phyloP scores from a whole-genome alignment of 1,140 invertebrate genomes.

The Brachionus asplanchnoidis region DNA sequence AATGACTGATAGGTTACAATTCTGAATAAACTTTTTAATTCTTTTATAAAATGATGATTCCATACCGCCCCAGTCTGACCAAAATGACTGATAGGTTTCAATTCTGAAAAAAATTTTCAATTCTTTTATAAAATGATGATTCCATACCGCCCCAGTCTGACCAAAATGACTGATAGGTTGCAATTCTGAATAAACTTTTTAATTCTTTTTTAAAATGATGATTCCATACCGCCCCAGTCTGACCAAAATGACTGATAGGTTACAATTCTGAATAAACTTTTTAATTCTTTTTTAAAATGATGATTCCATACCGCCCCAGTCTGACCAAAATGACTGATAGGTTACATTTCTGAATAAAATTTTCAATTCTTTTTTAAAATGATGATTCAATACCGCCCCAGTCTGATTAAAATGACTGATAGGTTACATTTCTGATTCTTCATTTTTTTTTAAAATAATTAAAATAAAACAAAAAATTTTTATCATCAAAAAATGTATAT shows the following conservation, averaged over 20 bases:
- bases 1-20: slow-evolving; percentile 30
- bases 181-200: too few relatives aligned
- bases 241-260: too few relatives aligned
- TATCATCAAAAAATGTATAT: too few relatives aligned
- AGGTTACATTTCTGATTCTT: background rate
- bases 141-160: too few relatives aligned
- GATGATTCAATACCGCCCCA: background rate
- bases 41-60: background rate
- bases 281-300: too few relatives aligned
- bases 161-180: too few relatives aligned
- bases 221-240: too few relatives aligned
- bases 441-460: background rate
- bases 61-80: slow-evolving; percentile 38
- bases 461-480: slow-evolving; percentile 7
- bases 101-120: background rate
- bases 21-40: background rate
- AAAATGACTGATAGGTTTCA: slow-evolving; percentile 33
- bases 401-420: slow-evolving; percentile 38
- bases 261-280: too few relatives aligned
- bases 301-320: slow-evolving; percentile 40
- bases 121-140: background rate
- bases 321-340: slow-evolving; percentile 38
- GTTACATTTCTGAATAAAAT: background rate
- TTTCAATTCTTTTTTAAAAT: background rate
- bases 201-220: too few relatives aligned